These are phyloP conservation scores for Drosophila hamatofila DNA, from an alignment of 2,888 invertebrate species.

Conservation along the genomic window DNA sequence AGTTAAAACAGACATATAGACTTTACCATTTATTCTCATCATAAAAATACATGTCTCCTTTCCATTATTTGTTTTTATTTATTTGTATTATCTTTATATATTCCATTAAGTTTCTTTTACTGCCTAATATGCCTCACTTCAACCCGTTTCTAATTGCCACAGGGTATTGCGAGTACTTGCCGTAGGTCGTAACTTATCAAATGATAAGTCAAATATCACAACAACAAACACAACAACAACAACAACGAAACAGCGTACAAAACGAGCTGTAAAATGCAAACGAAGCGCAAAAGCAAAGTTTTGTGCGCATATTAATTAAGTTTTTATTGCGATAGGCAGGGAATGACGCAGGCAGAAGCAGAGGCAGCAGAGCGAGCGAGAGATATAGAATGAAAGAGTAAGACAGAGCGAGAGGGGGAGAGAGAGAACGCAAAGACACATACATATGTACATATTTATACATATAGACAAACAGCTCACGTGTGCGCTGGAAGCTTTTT, in stretches of 20 bases:
- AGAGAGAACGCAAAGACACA: not conserved
- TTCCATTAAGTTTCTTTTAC: too few relatives aligned
- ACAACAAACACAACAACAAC: constrained; percentile 3
- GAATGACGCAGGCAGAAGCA: constrained; percentile 30
- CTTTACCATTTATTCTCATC: too few relatives aligned
- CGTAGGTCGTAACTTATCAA: constrained; percentile 52
- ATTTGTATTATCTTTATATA: too few relatives aligned
- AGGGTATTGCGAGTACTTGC: constrained; percentile 19
- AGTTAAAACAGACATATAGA: too few relatives aligned
- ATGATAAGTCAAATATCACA: constrained; percentile 27
- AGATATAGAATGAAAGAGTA: not conserved
- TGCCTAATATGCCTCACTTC: not conserved
- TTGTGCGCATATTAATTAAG: constrained; percentile 46
- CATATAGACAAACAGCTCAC: not conserved
- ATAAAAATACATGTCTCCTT: too few relatives aligned
- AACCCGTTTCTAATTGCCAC: not conserved
- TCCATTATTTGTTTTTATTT: too few relatives aligned
- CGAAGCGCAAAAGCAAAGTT: constrained; percentile 32
- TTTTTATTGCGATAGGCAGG: constrained; percentile 60
- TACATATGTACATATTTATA: not conserved
- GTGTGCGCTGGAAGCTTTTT: constrained; percentile 12
- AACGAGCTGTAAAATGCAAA: constrained; percentile 36
- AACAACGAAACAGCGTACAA: constrained; percentile 5
- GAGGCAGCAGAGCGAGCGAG: not conserved
- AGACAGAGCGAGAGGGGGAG: not conserved